These are phyloP conservation scores for Gonatopus flavifemur DNA, from an alignment of 1,140 invertebrate species.

Conservation along the genomic window DNA sequence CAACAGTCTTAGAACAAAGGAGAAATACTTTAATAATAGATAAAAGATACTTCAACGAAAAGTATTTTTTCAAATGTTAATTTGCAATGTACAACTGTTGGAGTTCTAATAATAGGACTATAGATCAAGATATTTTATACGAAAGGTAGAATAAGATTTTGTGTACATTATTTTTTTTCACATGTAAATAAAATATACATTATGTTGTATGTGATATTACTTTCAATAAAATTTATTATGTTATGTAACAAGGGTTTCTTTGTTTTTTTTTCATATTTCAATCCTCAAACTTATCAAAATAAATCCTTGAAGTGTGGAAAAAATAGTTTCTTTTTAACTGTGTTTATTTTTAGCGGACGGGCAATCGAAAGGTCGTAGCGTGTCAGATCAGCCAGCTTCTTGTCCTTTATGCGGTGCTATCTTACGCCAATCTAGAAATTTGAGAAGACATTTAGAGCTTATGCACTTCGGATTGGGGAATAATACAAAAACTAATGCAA, in stretches of 20 bases:
- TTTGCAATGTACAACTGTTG: no score
- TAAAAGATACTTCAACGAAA: no score
- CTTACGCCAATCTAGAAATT: slow-evolving; percentile 52
- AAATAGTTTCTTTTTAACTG: no score
- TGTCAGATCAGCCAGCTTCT: slow-evolving; percentile 51
- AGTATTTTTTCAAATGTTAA: no score
- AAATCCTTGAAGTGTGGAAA: no score
- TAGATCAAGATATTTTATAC: not conserved
- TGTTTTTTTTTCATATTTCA: no score
- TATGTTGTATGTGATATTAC: not conserved
- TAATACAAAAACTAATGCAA: slow-evolving; percentile 27
- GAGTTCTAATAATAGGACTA: not conserved
- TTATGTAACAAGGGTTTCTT: not conserved
- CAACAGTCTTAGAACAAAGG: no score
- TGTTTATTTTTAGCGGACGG: slow-evolving; percentile 39
- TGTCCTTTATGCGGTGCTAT: slow-evolving; percentile 53
- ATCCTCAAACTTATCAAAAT: no score
- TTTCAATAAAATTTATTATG: not conserved
- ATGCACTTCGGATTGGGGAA: slow-evolving; percentile 49
- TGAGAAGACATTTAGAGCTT: slow-evolving; percentile 51
- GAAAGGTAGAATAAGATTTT: not conserved
- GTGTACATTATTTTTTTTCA: slow-evolving; percentile 18
- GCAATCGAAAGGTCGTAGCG: slow-evolving; percentile 37
- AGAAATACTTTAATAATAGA: no score
- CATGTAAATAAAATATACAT: slow-evolving; percentile 21